Base-by-base conservation (phyloP, 2,113 vertebrate species). In the Festucalex cinctus region DNA sequence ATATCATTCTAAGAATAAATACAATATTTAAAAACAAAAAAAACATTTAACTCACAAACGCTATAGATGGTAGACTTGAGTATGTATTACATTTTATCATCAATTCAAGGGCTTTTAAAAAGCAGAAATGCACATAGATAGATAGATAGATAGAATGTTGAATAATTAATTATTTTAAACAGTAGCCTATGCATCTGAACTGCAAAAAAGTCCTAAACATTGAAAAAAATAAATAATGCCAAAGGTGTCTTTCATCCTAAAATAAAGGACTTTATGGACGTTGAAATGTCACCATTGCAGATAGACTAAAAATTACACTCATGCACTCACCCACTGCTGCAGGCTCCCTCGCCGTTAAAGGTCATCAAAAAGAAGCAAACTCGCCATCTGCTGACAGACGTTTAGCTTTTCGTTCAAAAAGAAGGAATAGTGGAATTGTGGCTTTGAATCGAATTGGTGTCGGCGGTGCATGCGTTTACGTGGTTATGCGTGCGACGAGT, bases 291-390 rank as follows among this genome's bases (percentile, higher is more conserved):
- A 19, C 5, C 5, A 12, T 12, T 17, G 16, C 4, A 13, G 49
- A 51, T 10, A 22, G 20, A 53, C 20, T 10, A n/a, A 53, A 5
- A n/a, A 20, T 3, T 9, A 56, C 12, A 56, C 14, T 5, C 1
- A 16, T 26, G 14, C 10, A 56, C 53, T 28, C 26, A 32, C 53
- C 26, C 53, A 28, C 24, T 56, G 53, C 53, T 56, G 6, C 10
- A 37, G 35, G 35, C 20, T 43, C 37, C 12, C 26, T 78, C 68
- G 46, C 66, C 53, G 36, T 41, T 6, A 49, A 70, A 62, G 14
- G 65, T 35, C 35, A 20, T 35, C 28, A 24, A 26, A 51, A 28
- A 54, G 20, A 62, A 78, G 66, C 32, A 12, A 24, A 26, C 17
- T 28, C 54, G 61, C 39, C 26, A 53, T 62, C 7, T 1, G 8